Evolutionary conservation across 2,797 vertebrate species (phyloP), one percentile per base, ranked within the genome.

Genomic region (Babyrousa celebensis): DNA sequence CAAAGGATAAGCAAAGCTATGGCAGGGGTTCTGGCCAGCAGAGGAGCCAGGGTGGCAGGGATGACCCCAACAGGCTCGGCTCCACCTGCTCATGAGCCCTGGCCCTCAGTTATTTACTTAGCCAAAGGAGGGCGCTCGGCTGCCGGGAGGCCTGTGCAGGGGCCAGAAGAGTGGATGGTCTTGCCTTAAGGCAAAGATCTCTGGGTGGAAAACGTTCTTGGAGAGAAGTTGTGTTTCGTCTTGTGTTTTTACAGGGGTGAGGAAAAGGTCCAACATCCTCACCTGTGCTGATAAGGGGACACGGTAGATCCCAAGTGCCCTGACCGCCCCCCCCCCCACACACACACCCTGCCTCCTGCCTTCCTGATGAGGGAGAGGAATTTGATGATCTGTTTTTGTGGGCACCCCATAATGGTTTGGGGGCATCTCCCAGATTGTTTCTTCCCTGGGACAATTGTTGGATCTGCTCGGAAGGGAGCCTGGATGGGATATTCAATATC

Each of bases 401-500:
- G 74, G 70, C 54, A 43, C 29, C 77, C 20, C 65, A n/a, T 52
- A 56, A 83, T 17, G 52, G 2, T 63, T 52, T 78, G 60, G 91
- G 89, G 72, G 52, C 71, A 92, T 92, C 94, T 92, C 70, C 87
- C 85, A 74, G 48, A 92, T 79, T 95, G 83, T 88, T 95, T 94
- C 90, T 96, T 96, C 94, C 88, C 86, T 4, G 27, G 87, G 77
- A 85, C 77, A 67, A 75, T 43, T 75, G 86, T 75, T 96, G 93
- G 89, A 96, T 96, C 95, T 89, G 60, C 95, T 85, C 56, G 0
- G 74, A 89, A 93, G 95, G 75, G 77, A 96, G 94, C 72, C 72
- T 77, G 63, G 43, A 85, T 86, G 90, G 91, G 92, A 94, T 88
- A 97, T 96, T 95, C 4, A 97, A 95, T 97, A 97, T 88, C 96